These are phyloP conservation scores for Cichladusa arquata DNA, from an alignment of 2,113 vertebrate species.

Conservation along the genomic window DNA sequence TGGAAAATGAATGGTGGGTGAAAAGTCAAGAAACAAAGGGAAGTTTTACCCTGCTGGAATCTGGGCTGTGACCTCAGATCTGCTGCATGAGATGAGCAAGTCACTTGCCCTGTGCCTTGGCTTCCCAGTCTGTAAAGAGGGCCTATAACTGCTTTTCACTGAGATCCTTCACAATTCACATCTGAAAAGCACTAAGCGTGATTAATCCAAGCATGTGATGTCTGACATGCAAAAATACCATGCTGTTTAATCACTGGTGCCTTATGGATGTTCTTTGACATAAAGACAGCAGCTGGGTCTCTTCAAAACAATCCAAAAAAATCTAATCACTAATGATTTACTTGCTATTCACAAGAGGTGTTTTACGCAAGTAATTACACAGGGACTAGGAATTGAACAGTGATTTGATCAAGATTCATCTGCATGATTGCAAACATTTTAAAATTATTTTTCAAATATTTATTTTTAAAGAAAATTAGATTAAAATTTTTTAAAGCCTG, in stretches of 20 bases:
- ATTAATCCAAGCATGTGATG: slow-evolving; percentile 23
- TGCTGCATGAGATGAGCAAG: neutral
- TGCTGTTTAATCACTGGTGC: slow-evolving; percentile 45
- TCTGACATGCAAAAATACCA: slow-evolving; percentile 38
- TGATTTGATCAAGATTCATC: slow-evolving; percentile 34
- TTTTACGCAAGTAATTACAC: slow-evolving; percentile 29
- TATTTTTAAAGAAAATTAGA: slow-evolving; percentile 47
- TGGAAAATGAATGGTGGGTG: neutral
- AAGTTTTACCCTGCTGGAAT: neutral
- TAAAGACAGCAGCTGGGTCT: slow-evolving; percentile 60
- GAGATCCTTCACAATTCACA: neutral
- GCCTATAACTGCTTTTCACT: neutral
- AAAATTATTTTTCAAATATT: slow-evolving; percentile 51
- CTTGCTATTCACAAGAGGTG: slow-evolving; percentile 53
- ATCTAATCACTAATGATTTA: slow-evolving; percentile 49
- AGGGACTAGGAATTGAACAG: slow-evolving; percentile 21
- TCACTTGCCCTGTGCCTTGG: neutral
- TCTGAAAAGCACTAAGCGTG: neutral
- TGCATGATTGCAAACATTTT: slow-evolving; percentile 58
- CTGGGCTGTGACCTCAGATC: neutral
- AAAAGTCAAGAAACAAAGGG: neutral
- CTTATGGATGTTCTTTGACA: slow-evolving; percentile 47
- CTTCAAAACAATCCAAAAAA: slow-evolving; percentile 57
- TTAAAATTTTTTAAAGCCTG: slow-evolving; percentile 5
- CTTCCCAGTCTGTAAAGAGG: neutral